Evolutionary conservation across 2,113 vertebrate genomes (phyloP).

Genomic region (Silurus asotus): DNA sequence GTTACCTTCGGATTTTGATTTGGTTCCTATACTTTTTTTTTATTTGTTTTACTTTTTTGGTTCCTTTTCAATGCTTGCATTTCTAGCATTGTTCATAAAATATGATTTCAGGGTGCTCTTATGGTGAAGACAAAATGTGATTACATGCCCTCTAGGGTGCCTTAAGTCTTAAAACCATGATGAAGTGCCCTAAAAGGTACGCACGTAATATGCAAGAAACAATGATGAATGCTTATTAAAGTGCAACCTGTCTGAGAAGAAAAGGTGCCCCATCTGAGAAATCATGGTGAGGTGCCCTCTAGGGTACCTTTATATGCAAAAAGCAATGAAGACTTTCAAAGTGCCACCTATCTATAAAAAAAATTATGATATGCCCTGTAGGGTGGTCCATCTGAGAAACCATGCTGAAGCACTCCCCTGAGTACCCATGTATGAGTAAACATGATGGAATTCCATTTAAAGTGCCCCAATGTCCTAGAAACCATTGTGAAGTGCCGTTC

Average conservation of each 20-base stretch:
- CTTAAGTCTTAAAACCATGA: neutral
- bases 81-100: neutral
- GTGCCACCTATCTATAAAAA: neutral
- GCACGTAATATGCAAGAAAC: neutral
- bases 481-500: neutral
- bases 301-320: neutral
- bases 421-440: neutral
- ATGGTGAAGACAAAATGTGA: neutral
- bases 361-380: neutral
- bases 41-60: neutral
- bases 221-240: neutral
- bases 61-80: neutral
- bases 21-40: neutral
- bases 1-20: neutral
- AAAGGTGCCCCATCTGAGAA: neutral
- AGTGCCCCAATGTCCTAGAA: neutral
- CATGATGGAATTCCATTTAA: neutral
- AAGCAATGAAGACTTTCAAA: neutral
- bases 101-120: neutral
- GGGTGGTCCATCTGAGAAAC: neutral
- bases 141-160: neutral
- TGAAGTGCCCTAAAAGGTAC: neutral
- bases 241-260: neutral
- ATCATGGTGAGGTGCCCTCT: neutral
- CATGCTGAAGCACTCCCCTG: neutral